Base-by-base conservation (phyloP, 2,113 vertebrate genomes). In the Hippocampus barbouri region DNA sequence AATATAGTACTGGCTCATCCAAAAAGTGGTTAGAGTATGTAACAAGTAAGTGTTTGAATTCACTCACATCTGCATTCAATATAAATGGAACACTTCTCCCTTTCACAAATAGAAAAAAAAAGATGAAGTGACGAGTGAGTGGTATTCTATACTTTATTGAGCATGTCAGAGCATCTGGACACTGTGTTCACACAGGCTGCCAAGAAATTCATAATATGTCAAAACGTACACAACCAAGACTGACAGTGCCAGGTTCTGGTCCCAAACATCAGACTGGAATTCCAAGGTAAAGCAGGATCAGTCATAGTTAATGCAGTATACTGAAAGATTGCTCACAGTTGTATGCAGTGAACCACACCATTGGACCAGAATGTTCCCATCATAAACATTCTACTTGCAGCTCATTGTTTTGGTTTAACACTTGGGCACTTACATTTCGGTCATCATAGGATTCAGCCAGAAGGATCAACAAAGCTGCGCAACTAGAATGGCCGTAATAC, bases 61-160 rank as follows among this genome's bases (percentile, higher is more conserved):
- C n/a, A 40, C 59, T 59, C 79, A 51, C 56, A 74, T 60, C 79
- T 82, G 79, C 79, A 51, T 63, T 41, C 68, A 43, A 68, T 38
- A n/a, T 14, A 45, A 20, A 69, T 30, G 18, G 73, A 78, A 83
- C 77, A 76, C 47, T 73, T 3, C n/a, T 68, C 60, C 30, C 84
- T 77, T 79, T 83, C 65, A 83, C 75, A 30, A 53, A 53, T 23
- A 51, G 57, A 59, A 77, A 59, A 34, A 63, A 47, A 30, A 14
- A 40, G 49, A 47, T 69, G 45, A 70, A 38, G 66, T 77, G 83
- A 68, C 61, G 76, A 88, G 64, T 68, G 79, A 84, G n/a, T 21
- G 71, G 38, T 8, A 16, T 51, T 69, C 59, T 30, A 66, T 16
- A 41, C 56, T 43, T 53, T 64, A n/a, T 68, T 74, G 70, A 64